Conservation (phyloP, 2,797 vertebrate species). For the Clarias platycephalus region DNA sequence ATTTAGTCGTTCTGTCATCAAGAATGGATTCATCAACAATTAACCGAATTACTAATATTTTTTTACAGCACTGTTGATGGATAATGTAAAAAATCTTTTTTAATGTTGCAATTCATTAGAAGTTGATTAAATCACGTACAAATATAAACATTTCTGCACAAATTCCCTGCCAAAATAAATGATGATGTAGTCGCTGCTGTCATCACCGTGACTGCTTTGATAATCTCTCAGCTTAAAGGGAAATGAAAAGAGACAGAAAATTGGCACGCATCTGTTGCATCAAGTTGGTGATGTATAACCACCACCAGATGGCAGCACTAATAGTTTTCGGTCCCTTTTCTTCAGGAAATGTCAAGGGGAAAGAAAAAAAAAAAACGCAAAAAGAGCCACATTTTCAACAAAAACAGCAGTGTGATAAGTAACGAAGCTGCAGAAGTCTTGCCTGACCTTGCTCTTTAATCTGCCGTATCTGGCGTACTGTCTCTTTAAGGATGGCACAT, state of each 20-base stretch:
- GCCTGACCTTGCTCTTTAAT: conserved; percentile 97
- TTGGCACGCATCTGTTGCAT: background rate
- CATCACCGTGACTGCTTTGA: background rate
- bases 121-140: background rate
- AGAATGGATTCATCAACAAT: background rate
- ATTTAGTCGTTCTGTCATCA: background rate
- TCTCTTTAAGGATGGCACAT: conserved; percentile 99
- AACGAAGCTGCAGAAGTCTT: conserved; percentile 8
- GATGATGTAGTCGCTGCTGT: background rate
- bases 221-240: background rate
- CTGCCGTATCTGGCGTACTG: conserved; percentile 96
- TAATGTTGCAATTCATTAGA: background rate
- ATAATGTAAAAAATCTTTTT: too few relatives aligned
- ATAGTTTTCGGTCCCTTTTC: conserved; percentile 59
- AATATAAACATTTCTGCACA: background rate
- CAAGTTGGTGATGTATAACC: background rate
- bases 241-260: background rate
- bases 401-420: conserved; percentile 14
- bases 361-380: background rate
- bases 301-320: conserved; percentile 73
- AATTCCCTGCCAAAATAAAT: background rate
- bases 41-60: background rate
- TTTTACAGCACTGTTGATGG: background rate
- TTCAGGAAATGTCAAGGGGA: conserved; percentile 44
- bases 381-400: background rate